phyloP scores from a whole-genome alignment of 2,888 invertebrate species.

The Linnaemya vulpina region DNA sequence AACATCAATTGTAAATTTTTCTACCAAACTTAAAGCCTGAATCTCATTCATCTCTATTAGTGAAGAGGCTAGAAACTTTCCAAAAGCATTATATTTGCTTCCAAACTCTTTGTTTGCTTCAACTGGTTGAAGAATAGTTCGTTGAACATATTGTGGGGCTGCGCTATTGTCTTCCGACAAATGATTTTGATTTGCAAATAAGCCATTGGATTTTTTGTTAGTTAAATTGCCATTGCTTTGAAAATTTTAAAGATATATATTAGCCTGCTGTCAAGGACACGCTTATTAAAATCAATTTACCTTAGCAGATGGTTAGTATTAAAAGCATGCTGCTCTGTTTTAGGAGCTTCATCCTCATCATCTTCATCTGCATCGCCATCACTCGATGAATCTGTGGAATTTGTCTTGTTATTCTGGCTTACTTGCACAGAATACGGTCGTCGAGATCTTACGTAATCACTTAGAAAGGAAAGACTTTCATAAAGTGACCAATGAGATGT shows the following conservation, averaged over 20 bases:
- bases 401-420: constrained; percentile 6
- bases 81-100: constrained; percentile 78
- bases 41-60: constrained; percentile 78
- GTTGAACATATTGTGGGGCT: neutral
- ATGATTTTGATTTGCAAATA: constrained; percentile 2
- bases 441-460: constrained; percentile 76
- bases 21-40: constrained; percentile 77
- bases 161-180: neutral
- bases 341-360: constrained; percentile 2
- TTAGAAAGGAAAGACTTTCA: constrained; percentile 75
- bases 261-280: neutral
- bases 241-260: neutral
- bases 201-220: neutral
- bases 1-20: constrained; percentile 78
- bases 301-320: constrained; percentile 22
- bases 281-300: neutral
- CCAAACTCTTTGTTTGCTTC: constrained; percentile 54
- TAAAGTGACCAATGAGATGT: constrained; percentile 77
- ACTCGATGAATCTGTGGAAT: constrained; percentile 43
- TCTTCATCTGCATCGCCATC: constrained; percentile 39
- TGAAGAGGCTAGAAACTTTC: constrained; percentile 78
- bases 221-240: constrained; percentile 40
- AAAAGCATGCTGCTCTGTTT: neutral
- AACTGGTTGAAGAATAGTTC: neutral
- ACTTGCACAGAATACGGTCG: constrained; percentile 72